Base-by-base conservation (phyloP, 2,888 invertebrate species). In the Acleris literana region DNA sequence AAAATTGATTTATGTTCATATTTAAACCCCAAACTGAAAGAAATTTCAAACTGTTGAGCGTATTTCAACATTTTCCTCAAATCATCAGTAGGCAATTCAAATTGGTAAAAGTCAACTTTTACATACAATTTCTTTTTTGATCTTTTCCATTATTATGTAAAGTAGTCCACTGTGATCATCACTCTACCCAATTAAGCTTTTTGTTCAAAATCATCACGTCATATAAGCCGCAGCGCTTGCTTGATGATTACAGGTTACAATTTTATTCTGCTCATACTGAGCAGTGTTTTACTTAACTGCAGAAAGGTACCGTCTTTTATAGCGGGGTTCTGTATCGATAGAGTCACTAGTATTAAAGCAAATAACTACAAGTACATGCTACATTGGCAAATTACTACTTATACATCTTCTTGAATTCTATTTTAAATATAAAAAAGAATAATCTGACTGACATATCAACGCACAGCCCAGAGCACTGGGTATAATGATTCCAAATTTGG, bases 141-240 rank as follows among this genome's bases (percentile, higher is more conserved):
- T 61, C 33, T 53, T 54, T 48, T 33, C 18, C 33, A 48, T 22
- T 55, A 63, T 39, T 3, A 39, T 49, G 22, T 49, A 48, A 39
- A 63, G 55, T 33, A 48, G 48, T 49, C 22, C 39, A 49, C 17
- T 44, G 18, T 46, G 53, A 49, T 48, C 6, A 39, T 55, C 22
- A 29, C 48, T 11, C 17, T 22, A 22, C 3, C 20, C 51, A 63
- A 57, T 63, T 52, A 52, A 46, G 20, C 44, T 46, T 55, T 54
- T 54, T 52, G 44, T 46, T 53, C 5, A 46, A 46, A 63, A 25
- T 57, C 56, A 63, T 43, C 39, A 6, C 33, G 46, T 48, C 39
- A 17, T 44, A n/a, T 3, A 17, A 17, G 29, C 57, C 46, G 25
- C 57, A 46, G 22, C 3, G 25, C 3, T 22, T n/a, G 11, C 11